These are phyloP conservation scores for Euzophera pinguis DNA, from an alignment of 2,888 invertebrate genomes.

Conservation along the genomic window DNA sequence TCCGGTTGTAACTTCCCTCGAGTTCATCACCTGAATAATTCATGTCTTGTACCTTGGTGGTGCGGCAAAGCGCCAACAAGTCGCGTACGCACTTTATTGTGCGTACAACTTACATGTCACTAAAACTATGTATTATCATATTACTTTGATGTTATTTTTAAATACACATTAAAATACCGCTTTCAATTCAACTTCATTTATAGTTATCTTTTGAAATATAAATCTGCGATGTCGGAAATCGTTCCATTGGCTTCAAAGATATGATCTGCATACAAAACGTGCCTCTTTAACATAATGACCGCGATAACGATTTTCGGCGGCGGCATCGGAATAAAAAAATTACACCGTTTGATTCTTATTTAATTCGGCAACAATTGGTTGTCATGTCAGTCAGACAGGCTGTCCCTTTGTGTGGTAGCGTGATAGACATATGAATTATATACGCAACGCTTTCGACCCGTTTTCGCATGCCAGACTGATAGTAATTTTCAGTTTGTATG, in stretches of 20 bases:
- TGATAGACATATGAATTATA: conserved; percentile 58
- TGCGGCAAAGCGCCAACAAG: conserved; percentile 19
- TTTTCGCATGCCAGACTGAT: conserved; percentile 4
- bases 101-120: no score
- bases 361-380: conserved; percentile 33
- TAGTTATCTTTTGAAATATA: background rate
- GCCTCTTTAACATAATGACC: conserved; percentile 7
- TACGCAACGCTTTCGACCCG: conserved; percentile 3
- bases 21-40: conserved; percentile 54
- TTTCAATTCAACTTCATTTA: no score
- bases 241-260: background rate
- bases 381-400: conserved; percentile 19
- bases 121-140: no score
- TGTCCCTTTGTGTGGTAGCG: conserved; percentile 31
- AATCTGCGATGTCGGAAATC: conserved; percentile 5
- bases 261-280: conserved; percentile 12
- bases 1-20: conserved; percentile 58
- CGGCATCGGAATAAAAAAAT: conserved; percentile 14
- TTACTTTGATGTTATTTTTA: no score
- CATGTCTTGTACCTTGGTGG: conserved; percentile 27
- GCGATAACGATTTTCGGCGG: conserved; percentile 3
- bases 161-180: no score
- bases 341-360: conserved; percentile 36
- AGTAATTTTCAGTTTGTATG: background rate
- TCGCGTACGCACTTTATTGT: conserved; percentile 33